Evolutionary conservation across 2,113 vertebrate genomes (phyloP), one percentile per base, ranked within the genome.

Genomic region (Crotalus tigris): DNA sequence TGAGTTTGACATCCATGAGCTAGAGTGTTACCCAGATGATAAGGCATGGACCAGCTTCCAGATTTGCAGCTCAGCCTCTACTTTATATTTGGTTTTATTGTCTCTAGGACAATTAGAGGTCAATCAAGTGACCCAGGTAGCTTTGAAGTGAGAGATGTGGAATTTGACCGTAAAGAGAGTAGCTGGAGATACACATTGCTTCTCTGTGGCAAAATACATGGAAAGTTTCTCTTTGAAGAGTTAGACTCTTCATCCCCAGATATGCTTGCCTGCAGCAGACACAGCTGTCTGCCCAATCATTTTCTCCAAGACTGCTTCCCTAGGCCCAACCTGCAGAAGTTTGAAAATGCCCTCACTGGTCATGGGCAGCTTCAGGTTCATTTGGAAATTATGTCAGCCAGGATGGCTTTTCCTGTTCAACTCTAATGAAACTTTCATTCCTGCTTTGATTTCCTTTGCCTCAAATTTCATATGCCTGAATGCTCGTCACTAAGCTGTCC

Each of bases 71-170:
- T 33, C 12, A 11, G 39, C 46, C 33, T 89, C 19, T 44, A 57
- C 21, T 23, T 89, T 89, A 59, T 23, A 21, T 39, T 39, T 89
- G 15, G n/a, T 81, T 44, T 81, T 44, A 98, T 98, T 97, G 97
- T 97, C 97, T 97, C 97, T 96, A 97, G 97, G 97, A 97, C 98
- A 98, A 98, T 98, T 97, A 98, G 95, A 97, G 96, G 92, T 96
- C 61, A 69, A 94, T 7, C 95, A 97, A 94, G 96, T 96, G 96
- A 97, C 49, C 44, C 95, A 92, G 94, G 94, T 95, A 93, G 95
- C 98, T 98, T 98, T 98, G 98, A 97, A 97, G 54, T 58, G 54
- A 89, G n/a, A 58, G 94, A 95, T 97, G 61, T 96, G 97, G 98
- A 98, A 98, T 95, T 97, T 97, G 96, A 94, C 91, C 94, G 53